Conservation (phyloP, 2,888 invertebrate genomes). For the Oligia latruncula region DNA sequence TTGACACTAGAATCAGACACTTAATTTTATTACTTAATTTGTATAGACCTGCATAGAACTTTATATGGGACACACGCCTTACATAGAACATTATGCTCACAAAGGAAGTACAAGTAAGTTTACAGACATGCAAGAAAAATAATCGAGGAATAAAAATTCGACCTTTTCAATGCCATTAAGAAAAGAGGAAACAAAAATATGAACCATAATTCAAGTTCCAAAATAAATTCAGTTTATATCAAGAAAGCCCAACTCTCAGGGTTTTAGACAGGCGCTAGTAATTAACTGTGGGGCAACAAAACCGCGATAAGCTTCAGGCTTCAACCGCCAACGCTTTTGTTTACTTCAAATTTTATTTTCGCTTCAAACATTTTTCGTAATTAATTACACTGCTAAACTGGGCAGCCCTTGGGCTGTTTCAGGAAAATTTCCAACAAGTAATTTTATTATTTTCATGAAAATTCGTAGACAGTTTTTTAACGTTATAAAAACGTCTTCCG, state of each 20-base stretch:
- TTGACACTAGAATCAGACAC: too few relatives aligned
- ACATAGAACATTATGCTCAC: background rate
- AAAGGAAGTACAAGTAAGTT: background rate
- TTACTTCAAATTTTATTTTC: slow-evolving; percentile 60
- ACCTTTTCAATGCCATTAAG: background rate
- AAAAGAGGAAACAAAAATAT: slow-evolving; percentile 1
- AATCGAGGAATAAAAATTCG: background rate
- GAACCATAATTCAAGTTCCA: slow-evolving; percentile 8
- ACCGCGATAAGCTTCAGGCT: slow-evolving; percentile 59
- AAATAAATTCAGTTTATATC: slow-evolving; percentile 33
- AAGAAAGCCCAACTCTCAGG: slow-evolving; percentile 41
- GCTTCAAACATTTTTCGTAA: slow-evolving; percentile 54
- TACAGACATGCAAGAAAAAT: background rate
- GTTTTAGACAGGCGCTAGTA: slow-evolving; percentile 52
- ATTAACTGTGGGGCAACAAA: slow-evolving; percentile 66
- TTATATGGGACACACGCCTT: too few relatives aligned
- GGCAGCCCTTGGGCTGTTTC: slow-evolving; percentile 21
- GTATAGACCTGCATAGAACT: too few relatives aligned
- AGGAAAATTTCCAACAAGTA: slow-evolving; percentile 23
- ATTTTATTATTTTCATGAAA: slow-evolving; percentile 37
- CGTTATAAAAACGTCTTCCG: slow-evolving; percentile 26
- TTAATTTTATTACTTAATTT: too few relatives aligned
- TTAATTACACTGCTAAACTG: slow-evolving; percentile 63
- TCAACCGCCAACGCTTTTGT: slow-evolving; percentile 56
- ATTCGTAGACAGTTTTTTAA: slow-evolving; percentile 26